A percentile compares a stretch with the other conserved stretches of the same genome.
These are phyloP conservation scores for Pseudolycoriella hygida DNA, from an alignment of 2,888 invertebrate species.

Conservation along the genomic window DNA sequence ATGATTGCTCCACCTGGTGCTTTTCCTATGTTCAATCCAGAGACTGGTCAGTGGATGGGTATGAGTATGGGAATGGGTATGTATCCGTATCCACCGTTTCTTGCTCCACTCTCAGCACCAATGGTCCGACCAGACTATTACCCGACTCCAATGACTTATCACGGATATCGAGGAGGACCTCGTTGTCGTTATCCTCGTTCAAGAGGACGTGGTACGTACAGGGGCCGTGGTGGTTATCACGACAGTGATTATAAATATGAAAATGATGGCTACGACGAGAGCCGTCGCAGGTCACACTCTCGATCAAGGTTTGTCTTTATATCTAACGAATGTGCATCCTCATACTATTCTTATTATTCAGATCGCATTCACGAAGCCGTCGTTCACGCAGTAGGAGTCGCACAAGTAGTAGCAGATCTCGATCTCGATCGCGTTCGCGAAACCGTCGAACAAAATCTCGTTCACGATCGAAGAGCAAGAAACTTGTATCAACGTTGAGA, in stretches of 20 bases:
- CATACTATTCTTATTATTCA: conserved; percentile 11
- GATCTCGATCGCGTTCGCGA: not conserved
- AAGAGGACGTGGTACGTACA: conserved; percentile 28
- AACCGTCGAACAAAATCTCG: conserved; percentile 5
- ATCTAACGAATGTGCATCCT: not conserved
- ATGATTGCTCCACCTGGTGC: conserved; percentile 16
- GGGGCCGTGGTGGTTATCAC: conserved; percentile 25
- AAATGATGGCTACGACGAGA: conserved; percentile 15
- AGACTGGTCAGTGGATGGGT: conserved; percentile 21
- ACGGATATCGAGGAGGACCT: conserved; percentile 12
- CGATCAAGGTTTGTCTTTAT: conserved; percentile 11
- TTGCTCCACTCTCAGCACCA: conserved; percentile 17
- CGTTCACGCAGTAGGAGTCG: conserved; percentile 9
- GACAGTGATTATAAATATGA: conserved; percentile 25
- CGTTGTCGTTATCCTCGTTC: conserved; percentile 11
- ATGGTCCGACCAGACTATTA: conserved; percentile 18
- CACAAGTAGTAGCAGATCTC: not conserved
- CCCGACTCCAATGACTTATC: conserved; percentile 23
- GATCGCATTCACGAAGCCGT: conserved; percentile 12
- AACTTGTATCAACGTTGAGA: conserved; percentile 21
- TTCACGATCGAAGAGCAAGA: conserved; percentile 10
- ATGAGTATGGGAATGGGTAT: conserved; percentile 16
- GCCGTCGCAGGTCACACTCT: conserved; percentile 15
- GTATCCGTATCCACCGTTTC: conserved; percentile 17
- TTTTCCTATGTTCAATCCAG: conserved; percentile 16